Evolutionary conservation across 2,113 vertebrate genomes (phyloP).

Genomic region (Pampusana beccarii): DNA sequence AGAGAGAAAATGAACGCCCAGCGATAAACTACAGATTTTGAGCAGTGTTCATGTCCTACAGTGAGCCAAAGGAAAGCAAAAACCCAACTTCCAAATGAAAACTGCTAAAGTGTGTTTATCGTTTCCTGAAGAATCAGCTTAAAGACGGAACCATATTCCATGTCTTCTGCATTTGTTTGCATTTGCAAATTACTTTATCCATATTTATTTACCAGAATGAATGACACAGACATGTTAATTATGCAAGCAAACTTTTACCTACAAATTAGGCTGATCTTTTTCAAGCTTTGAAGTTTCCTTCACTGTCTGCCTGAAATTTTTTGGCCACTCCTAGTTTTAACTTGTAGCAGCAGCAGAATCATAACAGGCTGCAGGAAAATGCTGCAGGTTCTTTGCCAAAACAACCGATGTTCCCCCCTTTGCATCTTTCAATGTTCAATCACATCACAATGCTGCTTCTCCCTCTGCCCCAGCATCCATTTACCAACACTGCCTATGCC

Average conservation of each 20-base stretch:
- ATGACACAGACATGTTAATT: background rate
- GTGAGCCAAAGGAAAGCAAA: background rate
- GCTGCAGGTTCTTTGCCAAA: background rate
- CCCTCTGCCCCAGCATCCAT: background rate
- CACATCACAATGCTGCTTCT: background rate
- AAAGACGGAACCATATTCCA: background rate
- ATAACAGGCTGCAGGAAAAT: background rate
- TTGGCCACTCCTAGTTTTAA: background rate
- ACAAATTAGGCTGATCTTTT: background rate
- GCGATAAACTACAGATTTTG: background rate
- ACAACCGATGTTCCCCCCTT: rapidly evolving
- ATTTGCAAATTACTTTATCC: slow-evolving; percentile 9
- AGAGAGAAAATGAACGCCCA: background rate
- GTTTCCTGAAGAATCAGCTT: background rate
- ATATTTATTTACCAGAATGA: background rate
- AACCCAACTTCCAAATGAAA: background rate
- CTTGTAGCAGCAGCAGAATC: background rate
- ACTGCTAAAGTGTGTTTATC: background rate
- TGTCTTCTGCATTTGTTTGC: background rate
- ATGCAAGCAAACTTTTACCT: background rate
- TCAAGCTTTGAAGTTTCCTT: slow-evolving; percentile 18
- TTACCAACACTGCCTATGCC: background rate
- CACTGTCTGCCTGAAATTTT: background rate
- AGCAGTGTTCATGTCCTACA: background rate
- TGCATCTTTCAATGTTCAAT: background rate